These are phyloP conservation scores for Acleris cristana DNA, from an alignment of 2,888 invertebrate species.

Conservation along the genomic window DNA sequence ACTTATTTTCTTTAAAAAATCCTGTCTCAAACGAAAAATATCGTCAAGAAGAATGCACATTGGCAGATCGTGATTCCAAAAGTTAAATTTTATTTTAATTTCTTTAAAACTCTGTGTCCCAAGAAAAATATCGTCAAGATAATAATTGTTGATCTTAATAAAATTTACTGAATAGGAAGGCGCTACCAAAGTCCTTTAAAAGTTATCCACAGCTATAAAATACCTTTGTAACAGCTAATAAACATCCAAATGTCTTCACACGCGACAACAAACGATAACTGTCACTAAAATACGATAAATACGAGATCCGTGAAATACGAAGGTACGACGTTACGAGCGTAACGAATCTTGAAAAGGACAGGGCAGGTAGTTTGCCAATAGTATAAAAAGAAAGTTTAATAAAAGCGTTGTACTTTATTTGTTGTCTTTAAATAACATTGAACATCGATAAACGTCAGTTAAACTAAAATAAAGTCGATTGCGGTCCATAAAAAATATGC, in stretches of 20 bases:
- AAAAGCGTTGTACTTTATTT: not conserved
- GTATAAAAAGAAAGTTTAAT: not conserved
- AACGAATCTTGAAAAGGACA: conserved; percentile 6
- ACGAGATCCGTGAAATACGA: not conserved
- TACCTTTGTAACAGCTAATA: conserved; percentile 17
- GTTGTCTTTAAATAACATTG: not conserved
- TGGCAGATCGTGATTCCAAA: too few species aligned
- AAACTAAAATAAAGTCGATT: not conserved
- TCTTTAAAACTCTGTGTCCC: too few species aligned
- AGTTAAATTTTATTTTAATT: too few species aligned
- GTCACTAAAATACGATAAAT: conserved; percentile 18
- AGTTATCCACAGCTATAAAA: conserved; percentile 4
- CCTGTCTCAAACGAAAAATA: too few species aligned
- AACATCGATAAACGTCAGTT: not conserved
- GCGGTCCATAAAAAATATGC: conserved; percentile 22
- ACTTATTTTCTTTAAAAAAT: too few species aligned
- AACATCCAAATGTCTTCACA: conserved; percentile 4
- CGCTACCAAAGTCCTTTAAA: not conserved
- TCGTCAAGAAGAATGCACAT: too few species aligned
- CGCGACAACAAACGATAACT: conserved; percentile 19
- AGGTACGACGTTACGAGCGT: conserved; percentile 4
- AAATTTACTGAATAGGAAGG: not conserved
- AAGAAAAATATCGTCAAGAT: too few species aligned
- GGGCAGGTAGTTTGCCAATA: conserved; percentile 8
- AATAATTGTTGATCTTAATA: too few species aligned